phyloP scores from a whole-genome alignment of 2,888 invertebrate species.

The Philereme transversata region DNA sequence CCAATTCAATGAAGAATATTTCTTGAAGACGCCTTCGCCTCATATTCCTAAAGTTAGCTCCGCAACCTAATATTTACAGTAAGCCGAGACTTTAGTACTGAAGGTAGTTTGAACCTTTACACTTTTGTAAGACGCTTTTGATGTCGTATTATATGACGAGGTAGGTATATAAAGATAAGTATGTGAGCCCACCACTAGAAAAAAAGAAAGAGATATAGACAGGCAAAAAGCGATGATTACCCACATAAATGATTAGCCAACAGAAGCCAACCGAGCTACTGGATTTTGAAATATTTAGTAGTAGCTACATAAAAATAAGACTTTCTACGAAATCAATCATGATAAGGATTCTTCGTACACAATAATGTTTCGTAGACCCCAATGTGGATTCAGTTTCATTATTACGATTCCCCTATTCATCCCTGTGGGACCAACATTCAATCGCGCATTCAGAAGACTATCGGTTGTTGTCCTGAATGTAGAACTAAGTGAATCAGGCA shows the following conservation, averaged over 20 bases:
- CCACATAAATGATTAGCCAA: no score
- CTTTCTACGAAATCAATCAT: conserved; percentile 20
- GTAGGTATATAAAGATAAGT: no score
- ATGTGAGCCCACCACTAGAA: no score
- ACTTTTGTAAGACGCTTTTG: not conserved
- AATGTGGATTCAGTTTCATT: conserved; percentile 25
- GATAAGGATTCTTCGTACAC: conserved; percentile 11
- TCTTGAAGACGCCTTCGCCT: conserved; percentile 1
- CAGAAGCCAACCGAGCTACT: no score
- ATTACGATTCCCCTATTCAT: conserved; percentile 22
- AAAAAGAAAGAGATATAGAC: no score
- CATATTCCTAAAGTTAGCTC: conserved; percentile 1
- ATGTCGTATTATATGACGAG: no score
- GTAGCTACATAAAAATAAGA: no score
- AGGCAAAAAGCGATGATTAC: no score
- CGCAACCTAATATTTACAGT: not conserved
- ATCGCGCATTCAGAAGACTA: conserved; percentile 21
- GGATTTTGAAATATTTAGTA: no score
- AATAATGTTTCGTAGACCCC: conserved; percentile 20
- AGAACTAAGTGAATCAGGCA: conserved; percentile 16
- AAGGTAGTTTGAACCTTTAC: not conserved
- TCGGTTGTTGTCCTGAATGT: conserved; percentile 21
- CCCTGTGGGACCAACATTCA: conserved; percentile 28
- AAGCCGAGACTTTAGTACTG: not conserved
- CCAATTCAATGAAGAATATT: conserved; percentile 12